These are phyloP conservation scores for Bellardia bayeri DNA, from an alignment of 2,888 invertebrate genomes.

Conservation along the genomic window DNA sequence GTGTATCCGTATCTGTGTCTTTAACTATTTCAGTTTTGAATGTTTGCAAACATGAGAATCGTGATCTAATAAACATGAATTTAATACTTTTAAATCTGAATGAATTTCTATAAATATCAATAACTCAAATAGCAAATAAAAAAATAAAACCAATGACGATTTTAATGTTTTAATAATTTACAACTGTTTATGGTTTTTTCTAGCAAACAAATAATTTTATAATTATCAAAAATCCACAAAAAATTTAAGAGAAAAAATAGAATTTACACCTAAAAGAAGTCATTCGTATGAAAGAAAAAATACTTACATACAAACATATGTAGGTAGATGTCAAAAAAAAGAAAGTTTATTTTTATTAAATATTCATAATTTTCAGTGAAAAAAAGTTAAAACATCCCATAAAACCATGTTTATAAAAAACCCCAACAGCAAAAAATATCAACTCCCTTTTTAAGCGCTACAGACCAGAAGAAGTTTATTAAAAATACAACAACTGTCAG, in stretches of 20 bases:
- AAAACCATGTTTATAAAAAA: constrained; percentile 54
- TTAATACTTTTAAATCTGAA: constrained; percentile 47
- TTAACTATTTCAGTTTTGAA: constrained; percentile 64
- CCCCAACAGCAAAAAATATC: constrained; percentile 5
- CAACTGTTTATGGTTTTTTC: constrained; percentile 33
- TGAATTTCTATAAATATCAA: constrained; percentile 47
- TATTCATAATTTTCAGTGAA: constrained; percentile 37
- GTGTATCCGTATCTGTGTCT: constrained; percentile 48
- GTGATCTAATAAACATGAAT: constrained; percentile 80
- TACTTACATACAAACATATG: background rate
- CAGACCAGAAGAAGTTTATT: constrained; percentile 56
- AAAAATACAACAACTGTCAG: constrained; percentile 46
- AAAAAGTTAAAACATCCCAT: constrained; percentile 61
- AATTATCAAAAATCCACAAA: constrained; percentile 34
- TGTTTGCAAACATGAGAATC: constrained; percentile 81
- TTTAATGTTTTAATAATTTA: background rate
- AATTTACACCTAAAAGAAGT: constrained; percentile 52
- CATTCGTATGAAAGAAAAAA: background rate
- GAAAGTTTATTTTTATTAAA: constrained; percentile 45
- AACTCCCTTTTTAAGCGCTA: constrained; percentile 19
- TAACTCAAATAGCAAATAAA: constrained; percentile 26
- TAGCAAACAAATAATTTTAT: background rate
- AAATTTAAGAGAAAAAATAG: constrained; percentile 32
- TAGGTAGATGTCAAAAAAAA: constrained; percentile 49
- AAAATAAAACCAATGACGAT: background rate